A percentile compares a stretch with the other conserved stretches of the same genome.
phyloP scores from a whole-genome alignment of 2,113 vertebrate species.

The Serranochromis macrocephalus region DNA sequence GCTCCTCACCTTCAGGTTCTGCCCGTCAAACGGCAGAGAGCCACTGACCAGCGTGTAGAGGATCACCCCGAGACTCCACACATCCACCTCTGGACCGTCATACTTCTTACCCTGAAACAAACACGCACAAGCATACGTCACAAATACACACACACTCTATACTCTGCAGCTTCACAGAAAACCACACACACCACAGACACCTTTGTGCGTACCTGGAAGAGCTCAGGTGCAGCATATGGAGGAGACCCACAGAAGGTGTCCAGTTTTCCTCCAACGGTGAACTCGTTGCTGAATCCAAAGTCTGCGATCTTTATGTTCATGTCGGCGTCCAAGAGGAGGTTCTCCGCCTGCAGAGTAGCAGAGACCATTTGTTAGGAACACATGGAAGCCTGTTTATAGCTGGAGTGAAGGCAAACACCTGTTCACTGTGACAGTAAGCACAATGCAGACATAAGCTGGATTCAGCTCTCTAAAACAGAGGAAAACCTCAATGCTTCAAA shows the following conservation, averaged over 20 bases:
- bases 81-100: conserved; percentile 87
- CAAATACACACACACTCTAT: background rate
- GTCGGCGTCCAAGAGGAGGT: conserved; percentile 86
- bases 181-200: background rate
- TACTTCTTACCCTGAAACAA: conserved; percentile 81
- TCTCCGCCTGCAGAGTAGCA: conserved; percentile 77
- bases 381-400: background rate
- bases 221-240: conserved; percentile 85
- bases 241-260: conserved; percentile 93
- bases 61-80: conserved; percentile 91
- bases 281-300: conserved; percentile 93
- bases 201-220: conserved; percentile 73
- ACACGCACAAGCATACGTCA: background rate
- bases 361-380: background rate
- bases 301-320: conserved; percentile 96
- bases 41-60: conserved; percentile 88
- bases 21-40: conserved; percentile 86
- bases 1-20: conserved; percentile 82
- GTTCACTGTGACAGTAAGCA: background rate
- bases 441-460: background rate
- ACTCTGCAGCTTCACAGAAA: background rate
- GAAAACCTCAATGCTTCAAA: background rate
- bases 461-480: background rate
- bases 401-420: background rate
- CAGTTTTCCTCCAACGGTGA: conserved; percentile 86